A percentile compares a stretch with the other conserved stretches of the same genome.
phyloP scores from a whole-genome alignment of 2,113 vertebrate species.

The Numida meleagris region DNA sequence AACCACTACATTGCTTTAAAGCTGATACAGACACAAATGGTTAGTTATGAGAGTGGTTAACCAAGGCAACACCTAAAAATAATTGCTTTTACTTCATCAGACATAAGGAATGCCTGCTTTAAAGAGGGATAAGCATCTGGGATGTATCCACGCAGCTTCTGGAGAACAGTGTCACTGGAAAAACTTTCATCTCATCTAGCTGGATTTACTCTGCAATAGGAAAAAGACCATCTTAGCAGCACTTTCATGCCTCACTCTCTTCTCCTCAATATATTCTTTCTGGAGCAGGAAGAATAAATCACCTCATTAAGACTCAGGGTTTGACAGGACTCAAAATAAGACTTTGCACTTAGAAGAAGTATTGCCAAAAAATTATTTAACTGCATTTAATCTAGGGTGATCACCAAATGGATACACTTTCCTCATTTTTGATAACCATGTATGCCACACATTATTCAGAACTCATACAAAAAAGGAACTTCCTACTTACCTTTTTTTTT shows the following conservation, averaged over 20 bases:
- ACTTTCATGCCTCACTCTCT: background rate
- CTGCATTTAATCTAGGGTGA: background rate
- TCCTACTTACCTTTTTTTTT: constrained; percentile 16
- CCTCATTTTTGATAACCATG: background rate
- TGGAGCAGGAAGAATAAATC: background rate
- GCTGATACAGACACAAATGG: background rate
- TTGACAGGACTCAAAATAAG: background rate
- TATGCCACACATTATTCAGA: background rate
- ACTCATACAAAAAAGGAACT: background rate
- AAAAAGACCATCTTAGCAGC: background rate
- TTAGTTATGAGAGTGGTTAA: background rate
- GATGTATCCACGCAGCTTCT: constrained; percentile 50
- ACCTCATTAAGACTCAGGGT: constrained; percentile 1
- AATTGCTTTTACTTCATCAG: constrained; percentile 52
- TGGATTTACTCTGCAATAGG: constrained; percentile 17
- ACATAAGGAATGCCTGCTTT: constrained; percentile 63
- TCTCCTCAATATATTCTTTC: background rate
- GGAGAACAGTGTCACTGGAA: background rate
- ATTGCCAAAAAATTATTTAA: background rate
- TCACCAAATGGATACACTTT: background rate
- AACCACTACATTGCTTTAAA: background rate
- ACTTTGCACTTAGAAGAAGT: background rate
- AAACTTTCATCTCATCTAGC: constrained; percentile 1
- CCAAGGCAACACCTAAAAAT: background rate
- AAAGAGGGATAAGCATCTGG: constrained; percentile 39